phyloP scores from a whole-genome alignment of 2,113 vertebrate genomes.

The Suricata suricatta region DNA sequence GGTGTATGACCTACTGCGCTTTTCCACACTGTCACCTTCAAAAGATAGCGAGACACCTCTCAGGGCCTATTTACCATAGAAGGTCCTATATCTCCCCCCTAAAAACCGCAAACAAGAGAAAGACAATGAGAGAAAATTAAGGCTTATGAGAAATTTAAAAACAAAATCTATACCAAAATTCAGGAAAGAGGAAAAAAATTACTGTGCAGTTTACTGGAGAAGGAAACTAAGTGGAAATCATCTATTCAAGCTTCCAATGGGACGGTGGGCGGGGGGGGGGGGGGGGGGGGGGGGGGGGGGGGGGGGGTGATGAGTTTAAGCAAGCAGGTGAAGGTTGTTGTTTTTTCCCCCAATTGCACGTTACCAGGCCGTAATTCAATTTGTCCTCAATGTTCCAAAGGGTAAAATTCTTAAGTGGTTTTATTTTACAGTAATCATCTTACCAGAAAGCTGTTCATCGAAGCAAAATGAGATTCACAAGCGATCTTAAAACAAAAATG shows the following conservation, averaged over 20 bases:
- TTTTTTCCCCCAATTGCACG: not conserved
- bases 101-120: not conserved
- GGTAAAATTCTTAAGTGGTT: constrained; percentile 53
- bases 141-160: not conserved
- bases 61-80: not conserved
- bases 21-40: not conserved
- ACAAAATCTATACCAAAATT: not conserved
- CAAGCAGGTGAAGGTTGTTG: not conserved
- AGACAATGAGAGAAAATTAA: not conserved
- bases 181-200: not conserved
- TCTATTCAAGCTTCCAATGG: constrained; percentile 9
- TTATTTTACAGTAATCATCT: constrained; percentile 58
- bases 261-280: too few species aligned
- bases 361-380: constrained; percentile 42
- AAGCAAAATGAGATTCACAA: constrained; percentile 59
- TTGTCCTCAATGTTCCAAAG: not conserved
- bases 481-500: constrained; percentile 22
- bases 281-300: too few species aligned
- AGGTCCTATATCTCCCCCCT: not conserved
- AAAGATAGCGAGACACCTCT: not conserved
- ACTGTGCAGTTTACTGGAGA: not conserved
- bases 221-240: not conserved
- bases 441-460: constrained; percentile 20
- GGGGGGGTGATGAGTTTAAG: not conserved
- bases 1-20: not conserved